phyloP scores from a whole-genome alignment of 1,140 invertebrate species.

The Diachasma alloeum region DNA sequence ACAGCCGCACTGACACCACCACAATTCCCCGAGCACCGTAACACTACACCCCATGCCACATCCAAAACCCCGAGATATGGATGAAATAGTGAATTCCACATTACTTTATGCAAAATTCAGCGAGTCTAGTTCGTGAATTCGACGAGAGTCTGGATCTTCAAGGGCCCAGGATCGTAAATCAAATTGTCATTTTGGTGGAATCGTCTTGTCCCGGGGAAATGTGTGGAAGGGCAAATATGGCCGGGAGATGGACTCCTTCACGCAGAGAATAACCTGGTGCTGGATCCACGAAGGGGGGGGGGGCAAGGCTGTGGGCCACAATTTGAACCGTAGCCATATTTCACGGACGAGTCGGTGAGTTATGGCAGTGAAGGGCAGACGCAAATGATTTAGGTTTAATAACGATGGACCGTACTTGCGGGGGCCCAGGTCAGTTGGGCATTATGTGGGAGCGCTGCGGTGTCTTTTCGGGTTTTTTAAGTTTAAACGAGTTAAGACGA shows the following conservation, averaged over 20 bases:
- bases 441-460: conserved; percentile 44
- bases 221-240: neutral
- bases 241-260: neutral
- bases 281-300: neutral
- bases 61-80: neutral
- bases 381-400: conserved; percentile 64
- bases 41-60: neutral
- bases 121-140: neutral
- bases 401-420: conserved; percentile 44
- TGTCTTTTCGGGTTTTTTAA: conserved; percentile 17
- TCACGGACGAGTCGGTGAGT: conserved; percentile 54
- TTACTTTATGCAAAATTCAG: neutral
- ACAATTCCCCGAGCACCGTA: neutral
- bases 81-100: neutral
- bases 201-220: neutral
- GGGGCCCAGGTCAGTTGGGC: conserved; percentile 51
- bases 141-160: neutral
- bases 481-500: neutral
- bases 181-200: neutral
- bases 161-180: neutral
- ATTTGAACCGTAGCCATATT: conserved; percentile 61
- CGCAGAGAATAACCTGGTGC: neutral
- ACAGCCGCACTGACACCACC: neutral
- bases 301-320: conserved; percentile 47
- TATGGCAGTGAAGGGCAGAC: conserved; percentile 54